A percentile compares a stretch with the other conserved stretches of the same genome.
These are phyloP conservation scores for Mimachlamys varia DNA, from an alignment of 2,888 invertebrate genomes.

Conservation along the genomic window DNA sequence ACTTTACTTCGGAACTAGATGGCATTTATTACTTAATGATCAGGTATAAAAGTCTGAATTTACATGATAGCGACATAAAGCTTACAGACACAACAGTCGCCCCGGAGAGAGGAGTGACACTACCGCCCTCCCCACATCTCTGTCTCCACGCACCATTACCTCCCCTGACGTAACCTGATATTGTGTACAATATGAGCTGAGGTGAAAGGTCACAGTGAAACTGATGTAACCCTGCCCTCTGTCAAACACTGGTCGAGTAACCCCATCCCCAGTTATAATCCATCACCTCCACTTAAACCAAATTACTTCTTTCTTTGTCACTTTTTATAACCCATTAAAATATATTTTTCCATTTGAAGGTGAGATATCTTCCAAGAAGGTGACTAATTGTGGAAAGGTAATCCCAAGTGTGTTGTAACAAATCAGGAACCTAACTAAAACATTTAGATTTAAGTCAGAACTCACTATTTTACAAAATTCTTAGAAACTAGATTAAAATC, in stretches of 20 bases:
- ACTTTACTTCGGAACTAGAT: not conserved
- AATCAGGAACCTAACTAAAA: no score
- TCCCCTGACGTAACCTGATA: not conserved
- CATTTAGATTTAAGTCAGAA: no score
- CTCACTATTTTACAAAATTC: no score
- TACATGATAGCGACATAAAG: not conserved
- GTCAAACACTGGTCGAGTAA: not conserved
- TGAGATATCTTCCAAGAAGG: not conserved
- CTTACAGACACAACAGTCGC: not conserved
- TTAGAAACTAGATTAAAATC: no score
- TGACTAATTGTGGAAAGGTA: not conserved
- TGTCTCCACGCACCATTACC: not conserved
- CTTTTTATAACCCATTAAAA: not conserved
- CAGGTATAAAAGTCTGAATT: slow-evolving; percentile 12
- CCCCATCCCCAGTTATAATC: not conserved
- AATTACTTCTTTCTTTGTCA: not conserved
- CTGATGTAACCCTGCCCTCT: slow-evolving; percentile 1
- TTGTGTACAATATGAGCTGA: not conserved
- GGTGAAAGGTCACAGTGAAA: not conserved
- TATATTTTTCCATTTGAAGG: slow-evolving; percentile 9
- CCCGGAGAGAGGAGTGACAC: not conserved
- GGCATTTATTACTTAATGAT: slow-evolving; percentile 13
- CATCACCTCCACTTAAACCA: not conserved
- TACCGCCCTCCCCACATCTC: not conserved
- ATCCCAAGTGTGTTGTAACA: not conserved